phyloP scores from a whole-genome alignment of 2,888 invertebrate species.

The Drosophila algonquin region DNA sequence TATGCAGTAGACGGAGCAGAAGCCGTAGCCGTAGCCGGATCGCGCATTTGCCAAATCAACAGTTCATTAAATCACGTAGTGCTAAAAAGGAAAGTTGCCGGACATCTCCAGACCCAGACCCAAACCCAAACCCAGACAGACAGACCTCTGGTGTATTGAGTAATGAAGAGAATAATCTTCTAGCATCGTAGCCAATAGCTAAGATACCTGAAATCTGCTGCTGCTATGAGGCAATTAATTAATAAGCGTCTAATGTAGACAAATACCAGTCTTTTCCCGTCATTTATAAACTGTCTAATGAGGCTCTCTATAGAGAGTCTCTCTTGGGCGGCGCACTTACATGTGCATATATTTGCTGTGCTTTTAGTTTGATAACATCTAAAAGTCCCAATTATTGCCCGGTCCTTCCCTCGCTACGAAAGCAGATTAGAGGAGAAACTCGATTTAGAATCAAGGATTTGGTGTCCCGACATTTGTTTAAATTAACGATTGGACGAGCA shows the following conservation, averaged over 20 bases:
- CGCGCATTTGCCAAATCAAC: slow-evolving; percentile 62
- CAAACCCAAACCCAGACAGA: too few relatives aligned
- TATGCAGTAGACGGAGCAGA: slow-evolving; percentile 19
- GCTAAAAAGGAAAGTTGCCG: slow-evolving; percentile 1
- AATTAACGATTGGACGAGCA: slow-evolving; percentile 10
- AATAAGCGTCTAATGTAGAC: too few relatives aligned
- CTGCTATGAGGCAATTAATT: too few relatives aligned
- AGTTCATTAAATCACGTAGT: slow-evolving; percentile 68
- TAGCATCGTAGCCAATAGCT: too few relatives aligned
- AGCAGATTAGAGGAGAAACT: background rate
- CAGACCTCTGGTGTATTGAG: too few relatives aligned
- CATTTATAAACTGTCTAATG: background rate
- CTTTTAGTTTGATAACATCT: too few relatives aligned
- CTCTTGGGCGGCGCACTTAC: background rate
- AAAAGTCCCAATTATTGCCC: background rate
- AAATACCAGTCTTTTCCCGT: too few relatives aligned
- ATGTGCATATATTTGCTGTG: too few relatives aligned
- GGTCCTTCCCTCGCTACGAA: fast-evolving
- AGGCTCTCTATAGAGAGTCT: background rate
- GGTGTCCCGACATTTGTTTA: background rate
- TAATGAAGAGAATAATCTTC: background rate
- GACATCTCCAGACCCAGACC: slow-evolving; percentile 8
- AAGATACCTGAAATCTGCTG: too few relatives aligned
- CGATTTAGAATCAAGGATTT: slow-evolving; percentile 1
- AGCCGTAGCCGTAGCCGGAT: slow-evolving; percentile 21